Conservation (phyloP, 1,140 invertebrate species). For the Drosophila obscura region DNA sequence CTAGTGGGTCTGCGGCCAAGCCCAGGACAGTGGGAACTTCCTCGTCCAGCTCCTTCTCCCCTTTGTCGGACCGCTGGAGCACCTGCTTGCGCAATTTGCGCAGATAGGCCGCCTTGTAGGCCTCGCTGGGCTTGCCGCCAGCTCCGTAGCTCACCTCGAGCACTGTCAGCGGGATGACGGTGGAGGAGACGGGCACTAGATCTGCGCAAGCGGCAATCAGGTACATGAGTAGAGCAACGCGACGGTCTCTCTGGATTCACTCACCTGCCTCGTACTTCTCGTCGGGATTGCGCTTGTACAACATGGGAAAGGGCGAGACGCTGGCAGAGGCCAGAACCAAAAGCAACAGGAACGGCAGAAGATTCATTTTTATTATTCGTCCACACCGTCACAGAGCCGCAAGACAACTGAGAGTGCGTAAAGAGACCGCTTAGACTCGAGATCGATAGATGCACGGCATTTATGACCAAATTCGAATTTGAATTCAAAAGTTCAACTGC, state of each 20-base stretch:
- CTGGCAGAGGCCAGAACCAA: slow-evolving; percentile 31
- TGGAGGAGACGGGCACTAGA: slow-evolving; percentile 87
- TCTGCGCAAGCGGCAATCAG: slow-evolving; percentile 81
- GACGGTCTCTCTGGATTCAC: background rate
- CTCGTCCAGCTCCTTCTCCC: slow-evolving; percentile 8
- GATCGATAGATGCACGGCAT: too few relatives aligned
- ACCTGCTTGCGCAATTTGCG: slow-evolving; percentile 80
- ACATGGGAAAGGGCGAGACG: slow-evolving; percentile 59
- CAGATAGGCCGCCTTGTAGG: slow-evolving; percentile 78
- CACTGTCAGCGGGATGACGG: slow-evolving; percentile 87
- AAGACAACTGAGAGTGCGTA: slow-evolving; percentile 21
- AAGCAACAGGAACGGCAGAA: slow-evolving; percentile 6
- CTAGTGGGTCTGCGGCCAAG: slow-evolving; percentile 19
- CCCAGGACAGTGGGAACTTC: slow-evolving; percentile 15
- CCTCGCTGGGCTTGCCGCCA: slow-evolving; percentile 77
- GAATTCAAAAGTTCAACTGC: slow-evolving; percentile 17
- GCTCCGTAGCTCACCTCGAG: slow-evolving; percentile 85
- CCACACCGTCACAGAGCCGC: slow-evolving; percentile 11
- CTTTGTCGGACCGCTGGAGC: slow-evolving; percentile 44
- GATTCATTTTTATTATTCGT: slow-evolving; percentile 30
- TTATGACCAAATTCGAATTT: slow-evolving; percentile 3
- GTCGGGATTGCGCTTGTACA: slow-evolving; percentile 80
- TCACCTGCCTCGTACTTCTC: slow-evolving; percentile 80
- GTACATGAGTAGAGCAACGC: slow-evolving; percentile 1
- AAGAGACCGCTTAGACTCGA: too few relatives aligned